Conservation (phyloP, 2,888 invertebrate genomes). For the Lypha dubia region DNA sequence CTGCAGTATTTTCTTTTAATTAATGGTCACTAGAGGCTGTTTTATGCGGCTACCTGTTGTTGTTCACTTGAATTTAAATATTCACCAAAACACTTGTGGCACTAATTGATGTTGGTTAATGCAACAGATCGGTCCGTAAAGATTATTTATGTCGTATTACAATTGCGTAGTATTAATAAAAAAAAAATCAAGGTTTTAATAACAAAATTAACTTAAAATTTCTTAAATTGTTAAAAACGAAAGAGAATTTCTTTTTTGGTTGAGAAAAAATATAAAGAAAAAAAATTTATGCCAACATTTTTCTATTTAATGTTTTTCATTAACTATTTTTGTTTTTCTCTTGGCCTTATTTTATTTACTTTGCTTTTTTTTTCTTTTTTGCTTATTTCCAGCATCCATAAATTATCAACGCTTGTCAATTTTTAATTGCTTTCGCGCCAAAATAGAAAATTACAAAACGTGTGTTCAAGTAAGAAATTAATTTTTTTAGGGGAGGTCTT, state of each 20-base stretch:
- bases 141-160: neutral
- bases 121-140: constrained; percentile 64
- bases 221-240: constrained; percentile 15
- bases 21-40: constrained; percentile 65
- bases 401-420: constrained; percentile 78
- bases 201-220: constrained; percentile 10
- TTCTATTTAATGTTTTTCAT: constrained; percentile 27
- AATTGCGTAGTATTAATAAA: constrained; percentile 3
- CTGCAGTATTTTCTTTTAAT: constrained; percentile 62
- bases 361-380: constrained; percentile 18
- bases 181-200: constrained; percentile 46
- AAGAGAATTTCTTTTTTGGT: neutral
- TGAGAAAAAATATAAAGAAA: neutral
- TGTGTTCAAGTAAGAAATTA: constrained; percentile 50
- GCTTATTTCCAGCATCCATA: constrained; percentile 72
- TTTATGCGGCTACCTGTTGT: constrained; percentile 69
- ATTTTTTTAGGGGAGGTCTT: constrained; percentile 20
- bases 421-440: constrained; percentile 76
- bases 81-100: constrained; percentile 63
- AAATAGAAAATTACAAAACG: constrained; percentile 69
- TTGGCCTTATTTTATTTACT: neutral
- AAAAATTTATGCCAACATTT: neutral
- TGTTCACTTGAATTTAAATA: constrained; percentile 59
- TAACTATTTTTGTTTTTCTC: neutral
- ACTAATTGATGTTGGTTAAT: constrained; percentile 67